Evolutionary conservation across 2,797 vertebrate species (phyloP).

Genomic region (Bovichtus diacanthus): DNA sequence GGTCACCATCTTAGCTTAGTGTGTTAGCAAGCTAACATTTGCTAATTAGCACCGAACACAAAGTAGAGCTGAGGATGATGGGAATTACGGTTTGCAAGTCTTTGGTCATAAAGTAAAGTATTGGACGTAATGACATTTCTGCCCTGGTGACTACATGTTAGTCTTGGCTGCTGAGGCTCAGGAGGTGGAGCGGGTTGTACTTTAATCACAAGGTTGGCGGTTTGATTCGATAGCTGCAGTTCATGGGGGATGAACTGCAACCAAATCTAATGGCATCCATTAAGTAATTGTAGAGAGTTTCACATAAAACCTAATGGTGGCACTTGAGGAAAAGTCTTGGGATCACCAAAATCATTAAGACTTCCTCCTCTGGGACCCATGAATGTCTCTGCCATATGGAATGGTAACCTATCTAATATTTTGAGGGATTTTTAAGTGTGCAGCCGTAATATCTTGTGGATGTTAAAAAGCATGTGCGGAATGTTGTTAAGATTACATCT

Average conservation of each 20-base stretch:
- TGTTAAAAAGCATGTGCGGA: not conserved
- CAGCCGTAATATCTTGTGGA: not conserved
- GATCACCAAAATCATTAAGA: not conserved
- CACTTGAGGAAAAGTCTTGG: not conserved
- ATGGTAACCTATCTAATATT: not conserved
- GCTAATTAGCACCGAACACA: not conserved
- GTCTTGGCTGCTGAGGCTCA: too few relatives aligned
- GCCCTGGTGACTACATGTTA: not conserved
- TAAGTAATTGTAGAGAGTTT: not conserved
- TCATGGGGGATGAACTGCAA: not conserved
- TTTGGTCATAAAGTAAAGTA: not conserved
- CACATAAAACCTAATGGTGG: not conserved
- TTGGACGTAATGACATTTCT: not conserved
- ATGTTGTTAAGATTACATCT: constrained; percentile 3
- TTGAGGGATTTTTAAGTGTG: not conserved
- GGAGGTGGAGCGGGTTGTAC: too few relatives aligned
- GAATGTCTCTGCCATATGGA: not conserved
- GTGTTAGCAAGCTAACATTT: not conserved
- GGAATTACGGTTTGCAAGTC: not conserved
- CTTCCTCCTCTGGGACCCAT: not conserved
- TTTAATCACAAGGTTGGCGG: too few relatives aligned
- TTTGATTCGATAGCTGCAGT: too few relatives aligned
- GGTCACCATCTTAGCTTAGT: not conserved
- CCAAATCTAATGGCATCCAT: not conserved
- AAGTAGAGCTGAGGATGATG: not conserved